phyloP scores from a whole-genome alignment of 1,140 invertebrate species.

The Maniola jurtina region DNA sequence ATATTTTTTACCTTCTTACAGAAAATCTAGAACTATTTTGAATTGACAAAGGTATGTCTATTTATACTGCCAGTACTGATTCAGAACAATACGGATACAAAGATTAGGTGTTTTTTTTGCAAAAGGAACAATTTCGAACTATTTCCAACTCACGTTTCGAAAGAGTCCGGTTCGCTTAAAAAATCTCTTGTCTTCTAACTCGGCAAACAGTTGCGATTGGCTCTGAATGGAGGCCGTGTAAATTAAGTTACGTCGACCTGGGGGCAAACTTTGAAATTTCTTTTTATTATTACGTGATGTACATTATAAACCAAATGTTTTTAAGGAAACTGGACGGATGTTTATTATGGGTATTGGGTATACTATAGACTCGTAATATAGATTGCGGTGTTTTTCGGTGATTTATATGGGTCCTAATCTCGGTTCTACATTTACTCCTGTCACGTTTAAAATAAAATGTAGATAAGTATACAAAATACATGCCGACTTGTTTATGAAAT shows the following conservation, averaged over 20 bases:
- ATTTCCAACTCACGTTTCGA: slow-evolving; percentile 47
- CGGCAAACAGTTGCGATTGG: slow-evolving; percentile 48
- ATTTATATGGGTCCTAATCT: neutral
- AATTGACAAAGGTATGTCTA: too few relatives aligned
- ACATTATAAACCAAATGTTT: slow-evolving; percentile 2
- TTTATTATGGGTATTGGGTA: neutral
- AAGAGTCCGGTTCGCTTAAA: slow-evolving; percentile 36
- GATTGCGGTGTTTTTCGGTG: neutral
- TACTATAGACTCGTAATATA: neutral
- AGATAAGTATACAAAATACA: neutral
- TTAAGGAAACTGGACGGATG: neutral
- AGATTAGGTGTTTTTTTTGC: neutral
- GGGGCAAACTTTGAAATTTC: slow-evolving; percentile 36
- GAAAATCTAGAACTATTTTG: too few relatives aligned
- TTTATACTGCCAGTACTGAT: too few relatives aligned
- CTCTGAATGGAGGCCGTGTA: slow-evolving; percentile 40
- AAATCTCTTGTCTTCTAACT: slow-evolving; percentile 50
- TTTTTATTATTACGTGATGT: slow-evolving; percentile 23
- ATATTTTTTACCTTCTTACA: too few relatives aligned
- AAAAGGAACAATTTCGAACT: slow-evolving; percentile 12
- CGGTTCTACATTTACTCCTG: neutral
- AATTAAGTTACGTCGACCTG: slow-evolving; percentile 54
- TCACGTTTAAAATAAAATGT: neutral
- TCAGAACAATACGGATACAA: too few relatives aligned
- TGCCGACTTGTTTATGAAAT: neutral